Evolutionary conservation across 2,888 invertebrate genomes (phyloP), one percentile per base, ranked within the genome.

Genomic region (Heteromyza rotundicornis): DNA sequence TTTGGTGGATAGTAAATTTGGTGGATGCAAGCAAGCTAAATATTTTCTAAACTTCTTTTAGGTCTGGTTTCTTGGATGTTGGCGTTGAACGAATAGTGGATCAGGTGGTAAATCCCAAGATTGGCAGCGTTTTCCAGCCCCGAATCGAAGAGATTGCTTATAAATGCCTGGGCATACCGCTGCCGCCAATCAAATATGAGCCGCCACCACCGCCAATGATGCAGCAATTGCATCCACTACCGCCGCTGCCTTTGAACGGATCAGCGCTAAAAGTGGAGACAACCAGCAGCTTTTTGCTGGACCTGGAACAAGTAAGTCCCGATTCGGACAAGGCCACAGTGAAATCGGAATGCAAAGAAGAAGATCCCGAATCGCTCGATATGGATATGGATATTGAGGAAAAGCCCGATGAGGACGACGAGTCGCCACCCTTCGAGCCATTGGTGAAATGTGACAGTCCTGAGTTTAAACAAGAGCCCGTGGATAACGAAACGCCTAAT

Each of bases 81-180:
- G 97, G 97, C 8, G 94, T 97, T 2, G 95, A 96, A 80, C 88
- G 96, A 68, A 95, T 98, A 66, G 95, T 97, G 0, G 96, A 96
- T 79, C 97, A 98, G 86, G 95, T 96, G 0, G 95, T 97, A 0
- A 95, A 95, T 82, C 95, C 95, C 0, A 96, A 96, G 85, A 92
- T 96, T 7, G 89, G 90, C 66, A 89, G 92, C 2, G 89, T 94
- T 12, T 95, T 96, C 80, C 90, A 93, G 77, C 94, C 96, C 0
- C 91, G 93, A 86, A 92, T 97, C 8, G 95, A 95, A 82, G 93
- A 95, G 73, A 89, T 95, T 16, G 92, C 95, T 0, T 96, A 95
- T 78, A 92, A 91, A 80, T 92, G 90, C 80, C 84, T 96, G 50
- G 95, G 95, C 0, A 87, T 96, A 69, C 92, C 92, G 44, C 87